Evolutionary conservation across 2,797 vertebrate species (phyloP), one percentile per base, ranked within the genome.

Genomic region (Erithacus rubecula): DNA sequence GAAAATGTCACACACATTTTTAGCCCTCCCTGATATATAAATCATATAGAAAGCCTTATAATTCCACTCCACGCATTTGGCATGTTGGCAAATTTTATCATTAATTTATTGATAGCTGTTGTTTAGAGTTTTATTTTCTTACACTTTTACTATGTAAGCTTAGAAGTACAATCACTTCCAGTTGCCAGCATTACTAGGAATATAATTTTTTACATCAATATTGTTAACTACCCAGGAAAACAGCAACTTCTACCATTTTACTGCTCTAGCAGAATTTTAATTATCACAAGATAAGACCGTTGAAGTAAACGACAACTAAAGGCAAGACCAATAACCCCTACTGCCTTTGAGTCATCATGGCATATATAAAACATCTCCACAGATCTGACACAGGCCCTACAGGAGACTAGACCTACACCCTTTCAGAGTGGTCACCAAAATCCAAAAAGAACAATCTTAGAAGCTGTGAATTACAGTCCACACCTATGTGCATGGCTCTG

Each of bases 231-330:
- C 36, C 27, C 29, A 75, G 39, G 32, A 77, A 90, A 92, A 93
- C 8, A 76, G 84, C 30, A 6, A 88, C 62, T 93, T 88, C 41
- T 68, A 46, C 47, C 30, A 82, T 72, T 86, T 64, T 67, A 69
- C 46, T 63, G 15, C 64, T 80, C 56, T 83, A 87, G 60, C 17
- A 87, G 63, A 90, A 72, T 84, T 90, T 70, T 43, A 87, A 88
- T 75, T 89, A 53, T 62, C 72, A 71, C n/a, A 41, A 18, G 37
- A 37, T 37, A 88, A 92, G 91, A 39, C 7, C 70, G 89, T 5
- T 64, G 51, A 94, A 90, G n/a, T 60, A 71, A 94, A 87, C 67
- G 75, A 77, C 80, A 95, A 24, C 23, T 44, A 51, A 92, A 90
- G 68, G 64, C 41, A 90, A 82, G 44, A 87, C 49, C 56, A 83